Percentiles rank a stretch among this genome's conserved stretches.
These are phyloP conservation scores for Trachelus troglodyta DNA, from an alignment of 2,888 invertebrate species.

Conservation along the genomic window DNA sequence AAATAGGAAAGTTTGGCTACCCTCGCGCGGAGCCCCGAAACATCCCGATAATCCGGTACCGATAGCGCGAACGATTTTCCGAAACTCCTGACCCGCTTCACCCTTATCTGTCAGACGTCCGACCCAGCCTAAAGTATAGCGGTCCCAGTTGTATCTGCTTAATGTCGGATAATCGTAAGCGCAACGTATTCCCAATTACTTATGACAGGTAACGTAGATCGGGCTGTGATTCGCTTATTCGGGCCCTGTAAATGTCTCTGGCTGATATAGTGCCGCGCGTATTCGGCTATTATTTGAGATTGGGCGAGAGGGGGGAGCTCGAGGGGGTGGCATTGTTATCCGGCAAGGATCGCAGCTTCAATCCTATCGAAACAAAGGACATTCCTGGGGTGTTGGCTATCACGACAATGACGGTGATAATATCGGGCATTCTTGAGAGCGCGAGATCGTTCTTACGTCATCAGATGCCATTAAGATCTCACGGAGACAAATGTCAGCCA, in stretches of 20 bases:
- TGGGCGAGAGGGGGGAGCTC: neutral
- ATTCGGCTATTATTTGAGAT: neutral
- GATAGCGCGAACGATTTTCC: neutral
- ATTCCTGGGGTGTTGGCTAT: neutral
- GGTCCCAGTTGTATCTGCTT: neutral
- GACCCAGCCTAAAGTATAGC: neutral
- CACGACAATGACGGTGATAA: neutral
- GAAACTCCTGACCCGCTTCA: neutral
- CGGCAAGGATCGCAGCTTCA: neutral
- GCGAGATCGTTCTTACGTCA: neutral
- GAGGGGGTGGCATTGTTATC: neutral
- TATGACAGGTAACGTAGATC: neutral
- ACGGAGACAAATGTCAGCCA: neutral
- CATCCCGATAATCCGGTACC: neutral
- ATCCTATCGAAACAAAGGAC: neutral
- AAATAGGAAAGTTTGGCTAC: neutral
- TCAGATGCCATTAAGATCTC: neutral
- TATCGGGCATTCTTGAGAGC: neutral
- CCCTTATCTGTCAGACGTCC: neutral
- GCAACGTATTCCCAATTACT: neutral
- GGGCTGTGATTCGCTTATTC: neutral
- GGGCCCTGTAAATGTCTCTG: neutral
- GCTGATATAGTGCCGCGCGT: neutral
- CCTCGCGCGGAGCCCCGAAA: neutral
- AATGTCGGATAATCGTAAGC: neutral